Evolutionary conservation across 2,113 vertebrate genomes (phyloP), one percentile per base, ranked within the genome.

Genomic region (Orthonyx spaldingii): DNA sequence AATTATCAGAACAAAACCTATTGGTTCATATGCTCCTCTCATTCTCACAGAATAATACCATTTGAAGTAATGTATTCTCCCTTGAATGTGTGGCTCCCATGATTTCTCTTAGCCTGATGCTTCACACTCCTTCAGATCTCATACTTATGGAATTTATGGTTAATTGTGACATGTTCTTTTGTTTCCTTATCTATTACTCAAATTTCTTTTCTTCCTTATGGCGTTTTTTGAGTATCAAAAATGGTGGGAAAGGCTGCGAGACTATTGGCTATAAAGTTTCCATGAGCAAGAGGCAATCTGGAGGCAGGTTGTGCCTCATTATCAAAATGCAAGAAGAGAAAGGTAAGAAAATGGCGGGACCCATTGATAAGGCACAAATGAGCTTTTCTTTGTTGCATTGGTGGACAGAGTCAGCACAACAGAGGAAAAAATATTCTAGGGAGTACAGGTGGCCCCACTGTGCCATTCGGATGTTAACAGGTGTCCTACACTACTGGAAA

Each of bases 371-470:
- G 16, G 30, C 12, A 69, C 7, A 7, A 83, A 80, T 32, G 8
- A 70, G 14, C 1, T 39, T 56, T 63, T 30, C 5, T 68, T 74
- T 39, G 16, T 27, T 47, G 2, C 5, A 2, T 6, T 90, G 52
- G 11, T 32, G 28, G 24, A 76, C 18, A 78, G 24, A 41, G n/a
- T 24, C 16, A 47, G 16, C 7, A 56, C 19, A 57, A 50, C 7
- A 79, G 18, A 14, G 35, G 8, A 28, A 64, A 33, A 0, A 49
- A 10, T 37, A 27, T 49, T 57, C 23, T 2, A 10, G 50, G 37
- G 33, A 64, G 16, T 10, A 19, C 19, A 21, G 0, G 0, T 52
- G n/a, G 9, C 32, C 14, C 23, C n/a, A 35, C 1, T 33, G 20
- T 42, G 9, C 22, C 39, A 35, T 39, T 11, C 63, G 42, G 41